These are phyloP conservation scores for Odontothrips loti DNA, from an alignment of 2,888 invertebrate genomes.

Conservation along the genomic window DNA sequence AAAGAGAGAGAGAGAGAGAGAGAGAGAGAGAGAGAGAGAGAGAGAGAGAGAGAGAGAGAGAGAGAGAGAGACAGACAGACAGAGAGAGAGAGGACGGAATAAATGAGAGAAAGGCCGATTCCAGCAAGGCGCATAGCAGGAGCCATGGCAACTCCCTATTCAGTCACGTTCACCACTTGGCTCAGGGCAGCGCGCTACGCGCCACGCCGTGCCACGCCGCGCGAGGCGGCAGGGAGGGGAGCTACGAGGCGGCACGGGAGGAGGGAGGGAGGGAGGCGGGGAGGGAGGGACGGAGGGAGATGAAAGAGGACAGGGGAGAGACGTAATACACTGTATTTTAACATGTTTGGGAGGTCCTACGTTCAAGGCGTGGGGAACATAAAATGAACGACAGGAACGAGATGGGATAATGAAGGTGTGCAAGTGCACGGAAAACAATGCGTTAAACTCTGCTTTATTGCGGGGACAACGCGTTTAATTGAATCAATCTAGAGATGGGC, in stretches of 20 bases:
- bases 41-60: neutral
- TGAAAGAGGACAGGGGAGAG: neutral
- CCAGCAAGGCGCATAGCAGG: neutral
- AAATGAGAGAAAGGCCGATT: slow-evolving; percentile 1
- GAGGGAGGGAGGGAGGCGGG: neutral
- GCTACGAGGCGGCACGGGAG: neutral
- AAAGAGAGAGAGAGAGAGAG: neutral
- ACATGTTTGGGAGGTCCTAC: neutral
- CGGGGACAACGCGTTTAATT: no score
- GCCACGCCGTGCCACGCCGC: neutral
- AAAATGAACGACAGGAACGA: neutral
- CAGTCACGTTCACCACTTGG: slow-evolving; percentile 24
- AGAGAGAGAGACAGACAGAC: neutral
- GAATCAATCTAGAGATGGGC: no score
- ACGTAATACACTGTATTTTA: neutral
- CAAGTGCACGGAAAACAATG: no score
- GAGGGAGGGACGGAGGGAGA: neutral
- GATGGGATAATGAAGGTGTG: no score
- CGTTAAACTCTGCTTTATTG: no score
- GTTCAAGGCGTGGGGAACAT: neutral
- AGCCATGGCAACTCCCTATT: slow-evolving; percentile 24
- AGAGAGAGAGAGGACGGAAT: neutral
- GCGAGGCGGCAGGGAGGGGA: neutral
- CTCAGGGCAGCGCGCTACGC: neutral
- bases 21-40: neutral